Percentiles rank a stretch among this genome's conserved stretches.
Conservation (phyloP, 2,113 vertebrate species). For the Electrona antarctica region DNA sequence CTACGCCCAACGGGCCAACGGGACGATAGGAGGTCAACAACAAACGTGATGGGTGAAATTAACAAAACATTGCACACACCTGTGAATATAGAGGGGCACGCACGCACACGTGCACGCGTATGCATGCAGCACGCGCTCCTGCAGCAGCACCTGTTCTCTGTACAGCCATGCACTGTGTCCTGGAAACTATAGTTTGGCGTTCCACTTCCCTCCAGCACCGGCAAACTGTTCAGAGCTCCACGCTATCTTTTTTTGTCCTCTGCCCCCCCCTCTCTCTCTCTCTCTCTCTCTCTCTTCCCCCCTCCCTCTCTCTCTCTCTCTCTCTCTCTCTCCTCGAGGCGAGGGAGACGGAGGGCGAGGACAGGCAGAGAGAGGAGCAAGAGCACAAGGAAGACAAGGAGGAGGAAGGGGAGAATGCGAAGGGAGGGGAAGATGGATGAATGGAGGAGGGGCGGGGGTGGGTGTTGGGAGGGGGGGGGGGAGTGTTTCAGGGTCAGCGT, state of each 20-base stretch:
- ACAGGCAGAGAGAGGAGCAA: too few species aligned
- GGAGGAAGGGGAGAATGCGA: neutral
- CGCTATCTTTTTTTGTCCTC: neutral
- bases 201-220: conserved; percentile 44
- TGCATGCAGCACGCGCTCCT: neutral
- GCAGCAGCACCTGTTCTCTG: conserved; percentile 17
- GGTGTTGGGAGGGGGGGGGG: conserved; percentile 18
- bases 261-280: neutral
- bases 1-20: too few species aligned
- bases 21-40: too few species aligned
- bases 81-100: too few species aligned
- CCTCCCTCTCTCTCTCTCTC: conserved; percentile 20
- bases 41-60: too few species aligned
- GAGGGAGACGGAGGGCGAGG: too few species aligned
- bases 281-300: conserved; percentile 1
- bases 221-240: too few species aligned
- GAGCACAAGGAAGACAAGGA: too few species aligned
- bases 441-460: neutral
- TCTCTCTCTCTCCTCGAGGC: conserved; percentile 2
- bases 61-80: too few species aligned
- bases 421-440: conserved; percentile 58
- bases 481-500: conserved; percentile 75
- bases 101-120: too few species aligned
- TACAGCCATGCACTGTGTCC: conserved; percentile 9
- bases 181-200: conserved; percentile 48